phyloP scores from a whole-genome alignment of 2,888 invertebrate genomes.

The Tetheella fluctuosa region DNA sequence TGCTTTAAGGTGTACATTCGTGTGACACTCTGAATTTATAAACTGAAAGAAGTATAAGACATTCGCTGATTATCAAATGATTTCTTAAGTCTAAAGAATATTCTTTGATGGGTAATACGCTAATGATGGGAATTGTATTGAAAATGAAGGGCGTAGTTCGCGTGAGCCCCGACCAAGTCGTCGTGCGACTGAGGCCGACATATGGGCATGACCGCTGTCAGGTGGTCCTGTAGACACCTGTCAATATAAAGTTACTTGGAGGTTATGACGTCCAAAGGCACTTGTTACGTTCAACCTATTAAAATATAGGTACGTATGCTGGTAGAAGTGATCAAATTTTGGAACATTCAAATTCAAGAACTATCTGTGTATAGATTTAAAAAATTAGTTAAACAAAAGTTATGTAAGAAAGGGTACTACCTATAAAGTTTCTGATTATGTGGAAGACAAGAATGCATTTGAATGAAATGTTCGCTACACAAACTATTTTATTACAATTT shows the following conservation, averaged over 20 bases:
- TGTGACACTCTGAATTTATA: not conserved
- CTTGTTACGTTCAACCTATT: conserved; percentile 18
- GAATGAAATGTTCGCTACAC: too few relatives aligned
- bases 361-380: too few relatives aligned
- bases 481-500: too few relatives aligned
- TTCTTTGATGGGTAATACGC: conserved; percentile 14
- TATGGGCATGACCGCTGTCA: conserved; percentile 79
- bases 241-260: conserved; percentile 51
- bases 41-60: not conserved
- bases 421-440: too few relatives aligned
- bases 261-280: conserved; percentile 24
- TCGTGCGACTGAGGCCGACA: conserved; percentile 54
- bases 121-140: conserved; percentile 16
- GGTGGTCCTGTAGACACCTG: conserved; percentile 73
- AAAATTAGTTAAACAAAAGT: too few relatives aligned
- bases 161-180: conserved; percentile 49
- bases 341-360: too few relatives aligned
- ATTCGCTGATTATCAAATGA: not conserved
- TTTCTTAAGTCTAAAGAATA: not conserved
- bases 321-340: not conserved
- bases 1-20: not conserved
- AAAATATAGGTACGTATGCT: not conserved
- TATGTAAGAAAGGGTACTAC: too few relatives aligned
- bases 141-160: conserved; percentile 47
- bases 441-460: too few relatives aligned